A percentile compares a stretch with the other conserved stretches of the same genome.
Evolutionary conservation across 1,140 invertebrate species (phyloP).

Genomic region (Chironomus tepperi): DNA sequence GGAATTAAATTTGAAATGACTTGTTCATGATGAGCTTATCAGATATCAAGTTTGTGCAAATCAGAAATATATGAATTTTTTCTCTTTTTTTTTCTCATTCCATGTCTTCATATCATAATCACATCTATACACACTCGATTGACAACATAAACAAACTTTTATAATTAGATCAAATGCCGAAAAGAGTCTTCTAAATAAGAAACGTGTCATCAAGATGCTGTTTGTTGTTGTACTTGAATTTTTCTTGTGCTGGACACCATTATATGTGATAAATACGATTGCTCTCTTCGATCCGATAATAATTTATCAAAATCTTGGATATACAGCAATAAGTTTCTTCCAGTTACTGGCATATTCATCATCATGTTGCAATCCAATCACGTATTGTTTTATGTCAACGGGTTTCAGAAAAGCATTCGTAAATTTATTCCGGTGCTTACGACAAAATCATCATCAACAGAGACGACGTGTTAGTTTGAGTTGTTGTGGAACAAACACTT

Average conservation of each 20-base stretch:
- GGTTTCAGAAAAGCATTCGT: conserved; percentile 78
- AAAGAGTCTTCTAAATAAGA: conserved; percentile 42
- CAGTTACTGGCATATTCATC: conserved; percentile 79
- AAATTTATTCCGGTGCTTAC: conserved; percentile 55
- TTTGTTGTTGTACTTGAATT: conserved; percentile 87
- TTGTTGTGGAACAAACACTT: neutral
- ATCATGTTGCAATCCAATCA: conserved; percentile 86
- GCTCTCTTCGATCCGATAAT: conserved; percentile 58
- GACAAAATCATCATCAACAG: conserved; percentile 16
- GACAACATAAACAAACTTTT: neutral
- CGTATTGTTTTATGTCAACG: conserved; percentile 89
- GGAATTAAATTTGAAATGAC: too few relatives aligned
- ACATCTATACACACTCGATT: neutral
- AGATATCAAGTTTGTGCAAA: neutral
- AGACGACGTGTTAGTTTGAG: conserved; percentile 6
- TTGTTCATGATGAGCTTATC: neutral
- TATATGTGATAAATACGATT: conserved; percentile 77
- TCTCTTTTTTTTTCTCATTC: conserved; percentile 24
- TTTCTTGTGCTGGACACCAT: conserved; percentile 87
- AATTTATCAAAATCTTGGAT: conserved; percentile 59
- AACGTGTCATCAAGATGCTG: conserved; percentile 79
- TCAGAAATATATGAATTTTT: conserved; percentile 13
- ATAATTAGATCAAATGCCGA: conserved; percentile 39
- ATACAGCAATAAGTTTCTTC: conserved; percentile 65
- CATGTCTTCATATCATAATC: too few relatives aligned